A percentile compares a stretch with the other conserved stretches of the same genome.
Conservation (phyloP, 2,113 vertebrate species). For the human region DNA sequence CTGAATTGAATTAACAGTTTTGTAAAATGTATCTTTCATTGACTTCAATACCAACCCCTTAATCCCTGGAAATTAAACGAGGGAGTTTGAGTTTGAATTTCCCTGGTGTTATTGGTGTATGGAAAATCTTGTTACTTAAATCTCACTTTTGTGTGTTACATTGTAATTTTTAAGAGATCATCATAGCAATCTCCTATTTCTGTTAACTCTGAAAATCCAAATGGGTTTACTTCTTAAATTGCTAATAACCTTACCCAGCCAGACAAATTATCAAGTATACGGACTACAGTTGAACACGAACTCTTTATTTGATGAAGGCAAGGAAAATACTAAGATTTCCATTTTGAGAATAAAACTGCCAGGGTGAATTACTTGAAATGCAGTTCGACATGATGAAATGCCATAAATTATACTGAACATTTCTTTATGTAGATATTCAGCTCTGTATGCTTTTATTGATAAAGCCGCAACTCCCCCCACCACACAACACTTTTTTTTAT, state of each 20-base stretch:
- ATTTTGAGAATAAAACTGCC: conserved; percentile 76
- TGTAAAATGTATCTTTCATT: conserved; percentile 72
- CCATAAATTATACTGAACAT: conserved; percentile 78
- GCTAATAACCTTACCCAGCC: conserved; percentile 79
- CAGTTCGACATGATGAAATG: conserved; percentile 73
- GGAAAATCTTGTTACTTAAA: conserved; percentile 82
- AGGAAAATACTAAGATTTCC: conserved; percentile 79
- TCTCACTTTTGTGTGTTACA: conserved; percentile 78
- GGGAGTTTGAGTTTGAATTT: conserved; percentile 77
- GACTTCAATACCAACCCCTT: conserved; percentile 75
- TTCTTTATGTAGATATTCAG: conserved; percentile 76
- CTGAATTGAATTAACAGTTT: conserved; percentile 77
- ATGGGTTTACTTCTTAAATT: conserved; percentile 82
- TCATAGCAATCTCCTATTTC: conserved; percentile 83
- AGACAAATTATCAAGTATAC: conserved; percentile 78
- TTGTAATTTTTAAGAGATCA: conserved; percentile 87
- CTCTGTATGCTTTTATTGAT: conserved; percentile 79
- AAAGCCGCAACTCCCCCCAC: conserved; percentile 29
- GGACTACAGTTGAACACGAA: conserved; percentile 76
- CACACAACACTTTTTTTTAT: conserved; percentile 34
- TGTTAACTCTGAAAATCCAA: conserved; percentile 83
- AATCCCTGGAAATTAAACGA: conserved; percentile 77
- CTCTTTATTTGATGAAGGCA: conserved; percentile 73
- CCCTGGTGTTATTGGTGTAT: conserved; percentile 78
- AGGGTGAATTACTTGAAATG: conserved; percentile 72